Percentiles rank a stretch among this genome's conserved stretches.
Evolutionary conservation across 2,113 vertebrate genomes (phyloP).

Genomic region (Elaphurus davidianus): DNA sequence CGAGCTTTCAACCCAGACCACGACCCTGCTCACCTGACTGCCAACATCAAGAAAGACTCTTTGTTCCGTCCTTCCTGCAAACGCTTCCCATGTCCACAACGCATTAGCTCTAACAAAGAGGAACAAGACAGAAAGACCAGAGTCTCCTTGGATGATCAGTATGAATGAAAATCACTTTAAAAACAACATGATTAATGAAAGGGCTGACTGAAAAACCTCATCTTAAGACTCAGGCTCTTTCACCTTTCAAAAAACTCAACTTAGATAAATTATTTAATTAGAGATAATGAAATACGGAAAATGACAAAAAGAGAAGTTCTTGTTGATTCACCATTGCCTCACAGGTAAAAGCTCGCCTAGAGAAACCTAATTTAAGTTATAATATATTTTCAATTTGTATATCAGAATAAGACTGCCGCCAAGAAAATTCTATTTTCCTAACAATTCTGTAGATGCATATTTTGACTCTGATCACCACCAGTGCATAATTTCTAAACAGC

Average conservation of each 20-base stretch:
- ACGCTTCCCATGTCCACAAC: not conserved
- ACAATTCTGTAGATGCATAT: fast-evolving
- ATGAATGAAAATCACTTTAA: not conserved
- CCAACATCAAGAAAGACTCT: not conserved
- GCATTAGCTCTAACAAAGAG: not conserved
- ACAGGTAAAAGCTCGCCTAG: not conserved
- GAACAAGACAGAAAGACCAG: not conserved
- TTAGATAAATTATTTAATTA: not conserved
- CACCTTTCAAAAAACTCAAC: not conserved
- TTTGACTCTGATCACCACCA: not conserved
- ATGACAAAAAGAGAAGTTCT: not conserved
- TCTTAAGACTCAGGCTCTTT: not conserved
- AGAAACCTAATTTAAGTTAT: not conserved
- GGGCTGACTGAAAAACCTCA: not conserved
- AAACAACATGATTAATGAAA: not conserved
- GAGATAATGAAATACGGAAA: not conserved
- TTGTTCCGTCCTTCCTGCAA: not conserved
- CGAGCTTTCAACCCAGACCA: not conserved
- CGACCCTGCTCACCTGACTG: too few relatives aligned
- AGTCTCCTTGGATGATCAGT: not conserved
- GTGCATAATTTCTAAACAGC: not conserved
- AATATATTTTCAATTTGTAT: not conserved
- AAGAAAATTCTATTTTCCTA: not conserved
- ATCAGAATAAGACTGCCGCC: not conserved
- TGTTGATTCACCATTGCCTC: not conserved